A percentile compares a stretch with the other conserved stretches of the same genome.
Evolutionary conservation across 2,797 vertebrate genomes (phyloP).

Genomic region (Vultur gryphus): DNA sequence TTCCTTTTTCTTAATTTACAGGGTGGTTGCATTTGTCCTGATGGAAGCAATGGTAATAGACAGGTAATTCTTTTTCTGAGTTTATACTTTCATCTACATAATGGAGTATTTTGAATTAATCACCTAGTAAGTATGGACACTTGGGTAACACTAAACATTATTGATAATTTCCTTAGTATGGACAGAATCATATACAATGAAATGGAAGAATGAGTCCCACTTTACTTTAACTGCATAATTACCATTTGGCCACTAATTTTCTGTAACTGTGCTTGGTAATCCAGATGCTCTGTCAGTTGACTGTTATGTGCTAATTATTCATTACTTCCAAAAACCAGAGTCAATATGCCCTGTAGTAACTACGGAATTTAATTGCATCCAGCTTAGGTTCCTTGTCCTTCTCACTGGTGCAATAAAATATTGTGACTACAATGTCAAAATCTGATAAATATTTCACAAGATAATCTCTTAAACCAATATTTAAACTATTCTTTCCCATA

Average conservation of each 20-base stretch:
- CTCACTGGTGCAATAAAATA: not conserved
- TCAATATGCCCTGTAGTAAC: not conserved
- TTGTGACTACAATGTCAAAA: not conserved
- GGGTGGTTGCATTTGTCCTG: slow-evolving; percentile 61
- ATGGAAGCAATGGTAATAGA: slow-evolving; percentile 37
- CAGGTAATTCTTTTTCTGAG: slow-evolving; percentile 40
- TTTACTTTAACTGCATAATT: not conserved
- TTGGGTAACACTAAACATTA: not conserved
- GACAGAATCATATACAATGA: not conserved
- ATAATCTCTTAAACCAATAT: not conserved
- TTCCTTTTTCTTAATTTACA: not conserved
- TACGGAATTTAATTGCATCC: not conserved
- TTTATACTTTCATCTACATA: not conserved
- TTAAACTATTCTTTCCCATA: not conserved
- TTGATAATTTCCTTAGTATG: not conserved
- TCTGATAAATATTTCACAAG: not conserved
- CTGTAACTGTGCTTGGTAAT: not conserved
- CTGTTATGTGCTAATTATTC: not conserved
- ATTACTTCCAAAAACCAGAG: not conserved
- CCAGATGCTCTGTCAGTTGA: not conserved
- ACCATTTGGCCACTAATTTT: not conserved
- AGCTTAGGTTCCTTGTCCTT: not conserved
- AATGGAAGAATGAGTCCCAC: not conserved
- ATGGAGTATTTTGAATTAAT: not conserved
- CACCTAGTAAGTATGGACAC: not conserved